Conservation (phyloP, 2,797 vertebrate species). For the Cynodonichthys magdalenae region DNA sequence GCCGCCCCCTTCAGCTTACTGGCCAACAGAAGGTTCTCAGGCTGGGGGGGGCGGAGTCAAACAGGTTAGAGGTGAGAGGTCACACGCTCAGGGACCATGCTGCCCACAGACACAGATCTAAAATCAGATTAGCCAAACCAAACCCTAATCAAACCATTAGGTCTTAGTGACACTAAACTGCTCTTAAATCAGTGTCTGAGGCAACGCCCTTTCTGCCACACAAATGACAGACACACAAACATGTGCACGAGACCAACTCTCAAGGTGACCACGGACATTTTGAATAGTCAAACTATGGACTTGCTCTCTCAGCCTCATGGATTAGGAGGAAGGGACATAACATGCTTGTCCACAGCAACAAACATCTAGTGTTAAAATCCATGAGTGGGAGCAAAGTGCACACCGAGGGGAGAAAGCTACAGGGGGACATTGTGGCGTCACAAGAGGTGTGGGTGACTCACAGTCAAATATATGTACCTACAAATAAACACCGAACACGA, state of each 20-base stretch:
- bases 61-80: slow-evolving; percentile 80
- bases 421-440: slow-evolving; percentile 47
- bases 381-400: slow-evolving; percentile 66
- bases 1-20: slow-evolving; percentile 98
- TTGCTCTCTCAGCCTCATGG: slow-evolving; percentile 55
- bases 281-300: slow-evolving; percentile 44
- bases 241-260: slow-evolving; percentile 68
- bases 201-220: slow-evolving; percentile 71
- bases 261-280: slow-evolving; percentile 54
- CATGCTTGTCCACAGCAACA: slow-evolving; percentile 21
- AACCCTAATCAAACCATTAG: slow-evolving; percentile 68
- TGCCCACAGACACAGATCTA: slow-evolving; percentile 77
- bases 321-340: slow-evolving; percentile 42
- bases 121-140: slow-evolving; percentile 75
- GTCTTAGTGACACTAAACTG: slow-evolving; percentile 72
- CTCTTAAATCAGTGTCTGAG: slow-evolving; percentile 75
- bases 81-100: slow-evolving; percentile 70
- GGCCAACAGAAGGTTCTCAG: slow-evolving; percentile 96
- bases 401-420: slow-evolving; percentile 54
- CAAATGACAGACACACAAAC: slow-evolving; percentile 66
- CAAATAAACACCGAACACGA: slow-evolving; percentile 39
- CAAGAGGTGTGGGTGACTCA: slow-evolving; percentile 48
- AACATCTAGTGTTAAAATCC: slow-evolving; percentile 56
- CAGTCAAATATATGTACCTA: slow-evolving; percentile 45
- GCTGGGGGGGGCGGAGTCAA: slow-evolving; percentile 86